These are phyloP conservation scores for Podarcis muralis DNA, from an alignment of 2,113 vertebrate species.

Conservation along the genomic window DNA sequence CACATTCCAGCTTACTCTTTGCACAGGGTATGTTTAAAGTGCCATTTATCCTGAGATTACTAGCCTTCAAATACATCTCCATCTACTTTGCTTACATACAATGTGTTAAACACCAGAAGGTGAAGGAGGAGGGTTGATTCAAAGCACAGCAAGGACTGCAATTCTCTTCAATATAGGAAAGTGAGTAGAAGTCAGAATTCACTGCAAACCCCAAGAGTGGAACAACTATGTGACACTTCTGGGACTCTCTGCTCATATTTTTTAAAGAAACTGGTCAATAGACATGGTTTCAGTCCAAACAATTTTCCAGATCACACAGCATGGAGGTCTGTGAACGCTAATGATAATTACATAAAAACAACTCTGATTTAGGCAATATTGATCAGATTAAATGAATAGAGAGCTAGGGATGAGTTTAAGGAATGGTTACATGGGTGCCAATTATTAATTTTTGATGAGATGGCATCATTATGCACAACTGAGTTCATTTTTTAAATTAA, in stretches of 20 bases:
- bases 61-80: not conserved
- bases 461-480: too few relatives aligned
- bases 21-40: not conserved
- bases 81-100: not conserved
- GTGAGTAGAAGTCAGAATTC: not conserved
- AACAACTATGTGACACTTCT: not conserved
- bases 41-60: not conserved
- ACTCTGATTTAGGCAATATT: too few relatives aligned
- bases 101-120: not conserved
- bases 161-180: not conserved
- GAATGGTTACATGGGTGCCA: too few relatives aligned
- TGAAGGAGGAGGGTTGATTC: not conserved
- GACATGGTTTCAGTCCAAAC: not conserved
- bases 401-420: too few relatives aligned
- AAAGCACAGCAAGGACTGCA: not conserved
- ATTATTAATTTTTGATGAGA: too few relatives aligned
- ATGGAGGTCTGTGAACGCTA: not conserved
- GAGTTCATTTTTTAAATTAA: too few relatives aligned
- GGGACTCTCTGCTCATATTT: not conserved
- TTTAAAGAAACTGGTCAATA: not conserved
- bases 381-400: too few relatives aligned
- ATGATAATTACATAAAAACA: too few relatives aligned
- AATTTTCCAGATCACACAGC: not conserved
- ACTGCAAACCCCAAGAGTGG: not conserved
- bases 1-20: not conserved